Evolutionary conservation across 2,888 invertebrate species (phyloP).

Genomic region (Oscheius onirici): DNA sequence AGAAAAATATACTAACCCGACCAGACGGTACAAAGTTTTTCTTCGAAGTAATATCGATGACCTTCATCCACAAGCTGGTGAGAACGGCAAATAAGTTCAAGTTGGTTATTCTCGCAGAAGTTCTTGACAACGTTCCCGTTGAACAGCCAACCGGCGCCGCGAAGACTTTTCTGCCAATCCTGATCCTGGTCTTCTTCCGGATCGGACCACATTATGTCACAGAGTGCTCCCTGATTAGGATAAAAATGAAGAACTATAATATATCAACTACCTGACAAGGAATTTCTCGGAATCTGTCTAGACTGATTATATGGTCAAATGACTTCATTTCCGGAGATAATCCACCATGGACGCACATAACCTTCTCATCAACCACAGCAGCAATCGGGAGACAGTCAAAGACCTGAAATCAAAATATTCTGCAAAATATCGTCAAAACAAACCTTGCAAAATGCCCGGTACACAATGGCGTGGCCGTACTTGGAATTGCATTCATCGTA

Average conservation of each 20-base stretch:
- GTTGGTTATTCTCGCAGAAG: slow-evolving; percentile 91
- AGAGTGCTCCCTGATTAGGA: slow-evolving; percentile 96
- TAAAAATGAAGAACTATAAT: too few relatives aligned
- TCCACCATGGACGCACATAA: slow-evolving; percentile 96
- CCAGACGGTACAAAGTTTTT: slow-evolving; percentile 96
- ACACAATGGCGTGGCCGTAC: slow-evolving; percentile 98
- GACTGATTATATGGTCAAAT: slow-evolving; percentile 78
- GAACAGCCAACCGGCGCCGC: slow-evolving; percentile 69
- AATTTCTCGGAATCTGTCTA: slow-evolving; percentile 59
- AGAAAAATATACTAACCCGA: slow-evolving; percentile 80
- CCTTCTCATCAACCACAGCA: slow-evolving; percentile 96
- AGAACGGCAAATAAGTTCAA: slow-evolving; percentile 93
- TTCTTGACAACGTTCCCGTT: slow-evolving; percentile 82
- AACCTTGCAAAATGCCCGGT: slow-evolving; percentile 95
- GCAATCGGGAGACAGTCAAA: slow-evolving; percentile 92
- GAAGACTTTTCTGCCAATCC: slow-evolving; percentile 73
- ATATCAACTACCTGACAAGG: slow-evolving; percentile 57
- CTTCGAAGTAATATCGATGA: slow-evolving; percentile 97
- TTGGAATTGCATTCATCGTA: slow-evolving; percentile 95
- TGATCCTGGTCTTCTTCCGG: slow-evolving; percentile 93
- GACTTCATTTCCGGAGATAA: slow-evolving; percentile 95
- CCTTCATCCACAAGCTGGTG: slow-evolving; percentile 99
- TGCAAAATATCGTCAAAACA: neutral
- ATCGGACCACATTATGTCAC: slow-evolving; percentile 99
- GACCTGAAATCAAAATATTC: too few relatives aligned